Evolutionary conservation across 2,797 vertebrate genomes (phyloP).

Genomic region (Sebastes nivosus): DNA sequence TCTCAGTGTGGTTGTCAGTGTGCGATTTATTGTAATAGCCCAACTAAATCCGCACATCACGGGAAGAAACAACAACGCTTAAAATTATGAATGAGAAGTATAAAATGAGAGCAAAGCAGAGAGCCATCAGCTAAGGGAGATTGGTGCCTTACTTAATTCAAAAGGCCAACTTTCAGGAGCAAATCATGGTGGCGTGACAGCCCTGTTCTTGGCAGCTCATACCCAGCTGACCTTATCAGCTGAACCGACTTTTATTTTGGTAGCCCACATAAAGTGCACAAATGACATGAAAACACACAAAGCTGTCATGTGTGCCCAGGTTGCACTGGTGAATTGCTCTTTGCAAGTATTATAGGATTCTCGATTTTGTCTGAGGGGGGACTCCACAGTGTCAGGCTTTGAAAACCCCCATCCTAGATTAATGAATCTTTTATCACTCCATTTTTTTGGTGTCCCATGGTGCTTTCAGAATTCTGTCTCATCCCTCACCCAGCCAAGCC

Average conservation of each 20-base stretch:
- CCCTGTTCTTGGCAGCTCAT: background rate
- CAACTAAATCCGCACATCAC: background rate
- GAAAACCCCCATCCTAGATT: background rate
- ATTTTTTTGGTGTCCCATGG: background rate
- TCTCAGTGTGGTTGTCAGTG: background rate
- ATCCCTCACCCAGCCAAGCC: background rate
- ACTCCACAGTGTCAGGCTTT: background rate
- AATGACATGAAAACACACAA: background rate
- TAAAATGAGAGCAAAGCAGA: background rate
- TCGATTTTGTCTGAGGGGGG: background rate
- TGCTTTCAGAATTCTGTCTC: background rate
- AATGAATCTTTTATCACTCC: background rate
- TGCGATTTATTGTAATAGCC: background rate
- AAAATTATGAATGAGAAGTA: background rate
- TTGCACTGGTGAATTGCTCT: background rate
- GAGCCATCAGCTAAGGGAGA: background rate
- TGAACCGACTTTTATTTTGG: background rate
- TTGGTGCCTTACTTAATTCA: background rate
- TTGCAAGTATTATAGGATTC: background rate
- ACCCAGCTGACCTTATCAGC: background rate
- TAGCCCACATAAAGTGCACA: background rate
- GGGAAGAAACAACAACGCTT: background rate
- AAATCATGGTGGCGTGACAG: background rate
- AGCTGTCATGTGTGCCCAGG: background rate
- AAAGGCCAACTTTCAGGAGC: background rate